Conservation (phyloP, 2,797 vertebrate species). For the Platalea minor region DNA sequence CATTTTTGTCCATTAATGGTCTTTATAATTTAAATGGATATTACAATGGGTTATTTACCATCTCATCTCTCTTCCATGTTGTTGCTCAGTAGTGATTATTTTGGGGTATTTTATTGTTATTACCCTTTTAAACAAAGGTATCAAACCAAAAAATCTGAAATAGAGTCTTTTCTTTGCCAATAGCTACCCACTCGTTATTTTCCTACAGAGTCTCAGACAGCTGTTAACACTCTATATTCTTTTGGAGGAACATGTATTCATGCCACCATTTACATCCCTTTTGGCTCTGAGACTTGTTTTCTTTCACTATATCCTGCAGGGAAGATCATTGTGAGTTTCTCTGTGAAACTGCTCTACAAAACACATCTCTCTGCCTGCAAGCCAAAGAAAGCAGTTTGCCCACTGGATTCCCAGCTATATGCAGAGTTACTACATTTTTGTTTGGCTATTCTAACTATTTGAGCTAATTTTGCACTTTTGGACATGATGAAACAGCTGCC, state of each 20-base stretch:
- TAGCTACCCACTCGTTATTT: not conserved
- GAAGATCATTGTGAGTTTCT: not conserved
- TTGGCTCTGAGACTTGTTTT: slow-evolving; percentile 5
- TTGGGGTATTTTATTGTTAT: not conserved
- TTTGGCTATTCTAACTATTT: not conserved
- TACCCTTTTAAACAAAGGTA: not conserved
- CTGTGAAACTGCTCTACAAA: not conserved
- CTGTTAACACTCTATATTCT: slow-evolving; percentile 2
- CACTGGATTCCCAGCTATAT: slow-evolving; percentile 14
- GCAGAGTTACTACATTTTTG: not conserved
- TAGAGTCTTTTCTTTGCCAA: not conserved
- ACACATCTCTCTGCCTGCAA: not conserved
- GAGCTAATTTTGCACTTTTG: slow-evolving; percentile 4
- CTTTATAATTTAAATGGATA: not conserved
- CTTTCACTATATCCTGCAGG: not conserved
- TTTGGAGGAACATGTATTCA: not conserved
- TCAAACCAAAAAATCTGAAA: not conserved
- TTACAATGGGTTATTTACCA: not conserved
- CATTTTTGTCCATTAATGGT: not conserved
- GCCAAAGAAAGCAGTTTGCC: slow-evolving; percentile 29
- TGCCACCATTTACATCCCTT: not conserved
- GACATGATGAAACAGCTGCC: slow-evolving; percentile 2
- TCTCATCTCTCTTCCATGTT: not conserved
- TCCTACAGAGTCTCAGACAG: not conserved
- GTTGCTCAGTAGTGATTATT: not conserved